Conservation (phyloP, 2,113 vertebrate genomes). For the Bettongia penicillata region DNA sequence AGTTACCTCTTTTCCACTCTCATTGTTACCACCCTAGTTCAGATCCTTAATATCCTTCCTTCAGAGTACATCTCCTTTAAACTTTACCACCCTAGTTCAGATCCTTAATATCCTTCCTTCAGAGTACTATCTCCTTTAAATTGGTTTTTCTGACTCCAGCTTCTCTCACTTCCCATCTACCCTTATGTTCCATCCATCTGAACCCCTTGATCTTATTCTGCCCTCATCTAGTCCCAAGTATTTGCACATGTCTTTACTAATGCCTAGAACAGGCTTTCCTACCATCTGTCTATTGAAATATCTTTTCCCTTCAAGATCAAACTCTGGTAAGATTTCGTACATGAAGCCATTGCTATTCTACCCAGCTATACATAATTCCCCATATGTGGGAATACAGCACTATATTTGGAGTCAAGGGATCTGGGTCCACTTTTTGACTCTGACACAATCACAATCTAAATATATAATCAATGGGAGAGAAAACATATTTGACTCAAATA, state of each 20-base stretch:
- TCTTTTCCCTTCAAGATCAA: not conserved
- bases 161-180: not conserved
- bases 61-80: not conserved
- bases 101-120: not conserved
- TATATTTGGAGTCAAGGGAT: not conserved
- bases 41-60: not conserved
- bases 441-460: not conserved
- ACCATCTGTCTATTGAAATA: not conserved
- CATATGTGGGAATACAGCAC: not conserved
- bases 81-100: not conserved
- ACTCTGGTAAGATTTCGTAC: not conserved
- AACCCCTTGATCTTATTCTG: not conserved
- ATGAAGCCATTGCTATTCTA: not conserved
- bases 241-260: not conserved
- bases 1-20: not conserved
- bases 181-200: not conserved
- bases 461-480: not conserved
- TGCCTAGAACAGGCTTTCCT: not conserved
- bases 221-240: not conserved
- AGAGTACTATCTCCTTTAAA: not conserved
- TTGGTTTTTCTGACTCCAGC: not conserved
- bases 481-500: not conserved
- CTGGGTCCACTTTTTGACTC: not conserved
- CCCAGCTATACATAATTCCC: not conserved
- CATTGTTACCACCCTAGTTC: not conserved